Evolutionary conservation across 2,888 invertebrate species (phyloP), one percentile per base, ranked within the genome.

Genomic region (Pseudococcus longispinus): DNA sequence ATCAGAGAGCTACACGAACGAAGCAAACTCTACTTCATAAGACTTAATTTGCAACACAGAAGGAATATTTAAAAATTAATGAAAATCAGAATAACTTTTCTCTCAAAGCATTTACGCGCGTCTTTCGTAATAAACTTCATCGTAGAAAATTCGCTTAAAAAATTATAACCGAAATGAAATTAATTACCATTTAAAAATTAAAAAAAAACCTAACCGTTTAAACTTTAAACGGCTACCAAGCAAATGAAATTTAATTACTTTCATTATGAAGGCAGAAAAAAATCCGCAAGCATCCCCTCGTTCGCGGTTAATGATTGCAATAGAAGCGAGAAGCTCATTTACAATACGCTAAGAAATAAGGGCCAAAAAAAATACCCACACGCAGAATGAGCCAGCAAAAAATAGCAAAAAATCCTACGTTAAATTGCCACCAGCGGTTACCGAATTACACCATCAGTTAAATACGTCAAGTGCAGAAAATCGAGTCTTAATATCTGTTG

Each of bases 361-460:
- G 2, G 46, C 46, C 13, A 9, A 20, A 60, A 60, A n/a, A 20
- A 60, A 60, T 60, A 23, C 60, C 20, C 60, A 20, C n/a, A 9
- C 37, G 9, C 60, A 60, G 20, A n/a, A n/a, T n/a, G 60, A 60
- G 46, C 15, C 20, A 23, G 18, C 11, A 60, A 60, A 60, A n/a
- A n/a, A n/a, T n/a, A n/a, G n/a, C n/a, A n/a, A n/a, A 60, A 20
- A 20, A 20, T 20, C 20, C 60, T n/a, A 20, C 65, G 26, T 65
- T 65, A 65, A 65, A 65, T 65, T 23, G 65, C 65, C 65, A 9
- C 65, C 65, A 65, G 65, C 65, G 65, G 65, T 65, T 65, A 65
- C 65, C 65, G 26, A 65, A 65, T 65, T 65, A 65, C 65, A 65
- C 65, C 65, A 65, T 65, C 65, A 65, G 65, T 65, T 65, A 65